Conservation (phyloP, 2,113 vertebrate species). For the Hystrix cristata region DNA sequence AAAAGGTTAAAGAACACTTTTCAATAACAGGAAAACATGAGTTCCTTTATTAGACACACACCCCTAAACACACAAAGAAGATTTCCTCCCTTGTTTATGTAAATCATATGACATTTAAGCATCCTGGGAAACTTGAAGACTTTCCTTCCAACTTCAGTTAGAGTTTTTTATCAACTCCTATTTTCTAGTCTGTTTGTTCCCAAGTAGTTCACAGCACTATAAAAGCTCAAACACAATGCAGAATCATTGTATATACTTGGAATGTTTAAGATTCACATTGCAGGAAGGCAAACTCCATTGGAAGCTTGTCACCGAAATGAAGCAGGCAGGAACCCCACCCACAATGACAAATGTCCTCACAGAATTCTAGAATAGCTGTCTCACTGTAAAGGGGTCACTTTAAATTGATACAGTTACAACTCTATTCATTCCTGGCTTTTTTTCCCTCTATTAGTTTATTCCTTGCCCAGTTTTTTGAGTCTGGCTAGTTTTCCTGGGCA, state of each 20-base stretch:
- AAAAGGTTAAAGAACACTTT: conserved; percentile 81
- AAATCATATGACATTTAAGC: conserved; percentile 67
- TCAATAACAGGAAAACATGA: conserved; percentile 82
- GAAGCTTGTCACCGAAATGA: neutral
- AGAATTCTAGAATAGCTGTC: neutral
- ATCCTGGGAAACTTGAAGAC: conserved; percentile 69
- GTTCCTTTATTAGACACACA: conserved; percentile 80
- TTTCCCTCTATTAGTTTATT: neutral
- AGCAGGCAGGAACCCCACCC: conserved; percentile 35
- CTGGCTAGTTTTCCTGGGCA: conserved; percentile 75
- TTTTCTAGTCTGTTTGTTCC: conserved; percentile 56
- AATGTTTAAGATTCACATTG: neutral
- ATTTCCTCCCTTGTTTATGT: conserved; percentile 82
- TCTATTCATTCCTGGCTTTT: neutral
- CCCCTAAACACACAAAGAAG: conserved; percentile 73
- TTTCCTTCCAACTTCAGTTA: conserved; percentile 63
- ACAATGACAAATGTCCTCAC: neutral
- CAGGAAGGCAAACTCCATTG: conserved; percentile 6
- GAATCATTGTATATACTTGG: neutral
- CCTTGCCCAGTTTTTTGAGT: conserved; percentile 66
- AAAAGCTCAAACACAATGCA: conserved; percentile 56
- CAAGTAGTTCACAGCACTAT: conserved; percentile 58
- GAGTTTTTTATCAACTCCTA: neutral
- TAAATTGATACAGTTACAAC: neutral
- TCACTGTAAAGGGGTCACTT: neutral